Evolutionary conservation across 2,113 vertebrate genomes (phyloP).

Genomic region (Peromyscus polionotus): DNA sequence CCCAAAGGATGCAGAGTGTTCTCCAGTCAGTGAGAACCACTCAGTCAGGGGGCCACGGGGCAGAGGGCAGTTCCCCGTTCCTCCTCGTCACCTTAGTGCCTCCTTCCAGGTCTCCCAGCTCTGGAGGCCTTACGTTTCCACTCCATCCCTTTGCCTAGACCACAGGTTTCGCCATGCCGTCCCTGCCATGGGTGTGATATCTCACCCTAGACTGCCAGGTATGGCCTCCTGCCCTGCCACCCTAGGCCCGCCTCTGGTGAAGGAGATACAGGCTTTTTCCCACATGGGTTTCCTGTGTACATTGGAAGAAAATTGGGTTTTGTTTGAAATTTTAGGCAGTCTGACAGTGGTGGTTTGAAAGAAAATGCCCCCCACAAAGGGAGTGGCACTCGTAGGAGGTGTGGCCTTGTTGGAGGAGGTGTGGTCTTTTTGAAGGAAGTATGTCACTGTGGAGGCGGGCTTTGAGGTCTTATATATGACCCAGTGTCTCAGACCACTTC

Average conservation of each 20-base stretch:
- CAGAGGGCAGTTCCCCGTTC: not conserved
- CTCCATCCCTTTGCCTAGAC: not conserved
- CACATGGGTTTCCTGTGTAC: too few relatives aligned
- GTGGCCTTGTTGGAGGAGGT: not conserved
- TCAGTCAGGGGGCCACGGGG: not conserved
- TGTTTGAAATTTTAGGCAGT: too few relatives aligned
- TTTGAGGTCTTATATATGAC: not conserved
- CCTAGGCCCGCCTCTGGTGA: too few relatives aligned
- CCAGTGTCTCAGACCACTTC: not conserved
- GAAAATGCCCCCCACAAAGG: not conserved
- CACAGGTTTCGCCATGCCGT: not conserved
- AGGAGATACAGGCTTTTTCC: too few relatives aligned
- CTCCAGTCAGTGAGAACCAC: not conserved
- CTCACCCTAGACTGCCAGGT: too few relatives aligned
- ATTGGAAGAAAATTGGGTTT: too few relatives aligned
- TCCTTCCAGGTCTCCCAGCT: not conserved
- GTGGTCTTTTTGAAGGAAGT: not conserved
- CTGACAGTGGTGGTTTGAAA: not conserved
- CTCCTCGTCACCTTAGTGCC: not conserved
- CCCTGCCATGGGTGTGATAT: not conserved
- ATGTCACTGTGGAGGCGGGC: not conserved
- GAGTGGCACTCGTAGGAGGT: not conserved
- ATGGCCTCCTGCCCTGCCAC: too few relatives aligned
- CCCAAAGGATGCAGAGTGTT: not conserved
- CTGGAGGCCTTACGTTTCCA: not conserved